These are phyloP conservation scores for Phalacrocorax carbo DNA, from an alignment of 2,113 vertebrate species.

Conservation along the genomic window DNA sequence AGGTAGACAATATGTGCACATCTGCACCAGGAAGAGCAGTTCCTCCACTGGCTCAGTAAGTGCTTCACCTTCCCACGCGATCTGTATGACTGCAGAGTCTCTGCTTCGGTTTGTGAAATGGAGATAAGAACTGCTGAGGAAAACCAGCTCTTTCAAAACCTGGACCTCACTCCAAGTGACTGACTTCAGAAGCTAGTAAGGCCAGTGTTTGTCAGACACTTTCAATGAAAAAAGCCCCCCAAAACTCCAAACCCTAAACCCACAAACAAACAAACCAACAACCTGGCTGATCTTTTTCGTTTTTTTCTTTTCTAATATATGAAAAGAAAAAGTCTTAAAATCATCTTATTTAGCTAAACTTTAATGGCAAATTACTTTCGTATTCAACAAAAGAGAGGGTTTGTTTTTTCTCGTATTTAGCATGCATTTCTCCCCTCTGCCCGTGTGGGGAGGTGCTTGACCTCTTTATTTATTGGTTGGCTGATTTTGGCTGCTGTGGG, in stretches of 20 bases:
- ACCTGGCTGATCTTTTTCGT: rapidly evolving
- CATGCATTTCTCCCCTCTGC: background rate
- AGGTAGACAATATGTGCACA: background rate
- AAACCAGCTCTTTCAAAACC: background rate
- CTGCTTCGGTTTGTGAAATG: background rate
- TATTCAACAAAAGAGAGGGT: background rate
- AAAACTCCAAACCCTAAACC: background rate
- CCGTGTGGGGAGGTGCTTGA: background rate
- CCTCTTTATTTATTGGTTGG: background rate
- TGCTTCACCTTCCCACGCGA: background rate
- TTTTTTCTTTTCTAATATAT: background rate
- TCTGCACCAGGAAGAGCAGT: background rate
- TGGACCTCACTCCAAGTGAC: background rate
- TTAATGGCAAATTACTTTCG: background rate
- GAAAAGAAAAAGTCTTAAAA: background rate
- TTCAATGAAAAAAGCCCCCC: background rate
- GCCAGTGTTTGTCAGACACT: background rate
- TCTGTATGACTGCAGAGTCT: background rate
- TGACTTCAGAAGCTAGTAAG: background rate
- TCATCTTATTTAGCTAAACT: background rate
- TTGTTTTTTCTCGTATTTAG: background rate
- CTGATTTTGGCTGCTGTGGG: background rate
- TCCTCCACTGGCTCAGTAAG: background rate
- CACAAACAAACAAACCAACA: background rate
- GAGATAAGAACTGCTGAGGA: background rate